Base-by-base conservation (phyloP, 2,113 vertebrate species). In the Atrichornis clamosus region DNA sequence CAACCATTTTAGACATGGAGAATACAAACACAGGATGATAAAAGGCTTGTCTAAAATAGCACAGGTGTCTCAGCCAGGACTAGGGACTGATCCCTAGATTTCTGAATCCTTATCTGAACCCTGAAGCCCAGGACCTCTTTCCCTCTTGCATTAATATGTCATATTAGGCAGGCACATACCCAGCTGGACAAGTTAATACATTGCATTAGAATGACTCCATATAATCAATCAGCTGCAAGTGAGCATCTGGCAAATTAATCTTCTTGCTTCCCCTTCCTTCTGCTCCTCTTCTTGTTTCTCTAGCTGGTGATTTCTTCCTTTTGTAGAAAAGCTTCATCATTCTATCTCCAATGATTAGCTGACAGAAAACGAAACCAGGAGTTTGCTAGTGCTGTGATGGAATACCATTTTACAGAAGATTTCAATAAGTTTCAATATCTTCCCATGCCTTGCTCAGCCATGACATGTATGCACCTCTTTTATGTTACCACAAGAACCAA, bases 281-380 rank as follows among this genome's bases (percentile, higher is more conserved):
- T 96, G 80, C 50, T 94, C 37, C 26, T 90, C 92, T 95, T 73
- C 68, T 93, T 78, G 15, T 91, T 94, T 93, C 73, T 32, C 81
- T 82, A 90, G 68, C 68, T 76, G 62, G 19, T 81, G 50, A 88
- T 89, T 84, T 93, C 82, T 92, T 78, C 60, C 33, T 81, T 84
- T 74, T 83, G 67, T 69, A 85, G 58, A 87, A 77, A 78, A 83
- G 70, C 63, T 90, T 93, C 85, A 90, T 88, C 72, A 88, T 88
- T 77, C 85, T 77, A 67, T 83, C 87, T 86, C 59, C 67, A 87
- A 90, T 64, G 52, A 94, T 77, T 93, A 95, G 75, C 72, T 93
- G 90, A 94, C 85, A 88, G 70, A 62, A 84, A 95, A 91, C n/a
- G 86, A 6, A 62, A 82, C 67, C 50, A 88, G 59, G 78, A 79